These are phyloP conservation scores for Brachionus plicatilis DNA, from an alignment of 1,140 invertebrate species.

Conservation along the genomic window DNA sequence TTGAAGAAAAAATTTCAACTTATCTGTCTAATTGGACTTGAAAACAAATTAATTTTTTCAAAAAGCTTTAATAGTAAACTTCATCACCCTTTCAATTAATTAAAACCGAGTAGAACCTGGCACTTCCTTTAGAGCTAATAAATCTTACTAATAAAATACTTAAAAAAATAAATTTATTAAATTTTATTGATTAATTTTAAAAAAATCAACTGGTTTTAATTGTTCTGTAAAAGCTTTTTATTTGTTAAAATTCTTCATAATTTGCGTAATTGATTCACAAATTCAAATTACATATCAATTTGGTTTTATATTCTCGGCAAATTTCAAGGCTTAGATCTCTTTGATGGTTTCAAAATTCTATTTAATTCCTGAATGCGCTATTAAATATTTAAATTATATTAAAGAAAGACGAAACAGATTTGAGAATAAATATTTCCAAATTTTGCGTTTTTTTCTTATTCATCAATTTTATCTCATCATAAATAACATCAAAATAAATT, in stretches of 20 bases:
- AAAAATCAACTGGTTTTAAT: background rate
- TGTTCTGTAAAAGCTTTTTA: background rate
- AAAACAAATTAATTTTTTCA: background rate
- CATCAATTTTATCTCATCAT: background rate
- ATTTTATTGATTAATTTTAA: background rate
- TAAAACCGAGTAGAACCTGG: background rate
- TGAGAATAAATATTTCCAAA: background rate
- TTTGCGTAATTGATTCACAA: background rate
- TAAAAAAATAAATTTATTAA: background rate
- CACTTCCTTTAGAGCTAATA: background rate
- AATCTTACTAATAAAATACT: background rate
- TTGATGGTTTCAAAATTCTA: background rate
- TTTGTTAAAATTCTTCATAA: background rate
- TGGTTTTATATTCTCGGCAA: background rate
- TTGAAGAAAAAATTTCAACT: no score
- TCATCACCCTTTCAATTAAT: background rate
- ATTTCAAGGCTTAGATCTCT: background rate
- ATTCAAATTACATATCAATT: background rate
- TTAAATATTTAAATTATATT: background rate
- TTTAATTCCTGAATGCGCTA: background rate
- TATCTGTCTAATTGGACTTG: background rate
- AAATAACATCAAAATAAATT: background rate
- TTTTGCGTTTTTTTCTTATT: background rate
- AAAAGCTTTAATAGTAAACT: background rate
- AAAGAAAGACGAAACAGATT: background rate